Conservation (phyloP, 1,140 invertebrate species). For the Eriocheir sinensis region DNA sequence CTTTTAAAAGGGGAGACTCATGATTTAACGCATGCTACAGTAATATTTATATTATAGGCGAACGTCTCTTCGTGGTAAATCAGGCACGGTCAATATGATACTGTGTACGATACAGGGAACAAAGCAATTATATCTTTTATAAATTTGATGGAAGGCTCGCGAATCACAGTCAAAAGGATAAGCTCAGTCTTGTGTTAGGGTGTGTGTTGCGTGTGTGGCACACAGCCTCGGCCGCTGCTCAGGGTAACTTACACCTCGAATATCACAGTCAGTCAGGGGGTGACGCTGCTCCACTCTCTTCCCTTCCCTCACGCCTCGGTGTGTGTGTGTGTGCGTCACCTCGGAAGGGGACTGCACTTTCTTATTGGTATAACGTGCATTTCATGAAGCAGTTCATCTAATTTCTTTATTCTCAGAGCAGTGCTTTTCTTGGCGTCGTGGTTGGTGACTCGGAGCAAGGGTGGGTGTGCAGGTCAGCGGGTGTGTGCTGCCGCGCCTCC, state of each 20-base stretch:
- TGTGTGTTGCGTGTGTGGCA: neutral
- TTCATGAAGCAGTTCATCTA: neutral
- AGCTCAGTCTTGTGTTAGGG: constrained; percentile 38
- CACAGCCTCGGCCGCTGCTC: neutral
- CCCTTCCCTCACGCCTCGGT: too few species aligned
- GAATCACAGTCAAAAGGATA: constrained; percentile 61
- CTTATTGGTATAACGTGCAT: neutral
- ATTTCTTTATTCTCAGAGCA: neutral
- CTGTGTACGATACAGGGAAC: neutral
- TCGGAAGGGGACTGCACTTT: neutral
- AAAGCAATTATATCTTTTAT: constrained; percentile 3
- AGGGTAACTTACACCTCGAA: neutral
- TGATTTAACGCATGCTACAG: neutral
- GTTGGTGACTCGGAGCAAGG: neutral
- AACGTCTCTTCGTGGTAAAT: neutral
- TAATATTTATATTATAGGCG: neutral
- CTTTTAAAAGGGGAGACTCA: neutral
- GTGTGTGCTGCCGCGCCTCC: neutral
- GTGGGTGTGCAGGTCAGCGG: neutral
- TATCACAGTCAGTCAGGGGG: neutral
- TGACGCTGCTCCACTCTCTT: too few species aligned
- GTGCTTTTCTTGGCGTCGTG: neutral
- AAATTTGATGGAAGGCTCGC: constrained; percentile 56
- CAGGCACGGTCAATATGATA: neutral
- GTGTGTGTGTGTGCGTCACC: neutral